Evolutionary conservation across 35 echinoderm and acorn worm species (phyloP).

Genomic region (Chiridota heheva): DNA sequence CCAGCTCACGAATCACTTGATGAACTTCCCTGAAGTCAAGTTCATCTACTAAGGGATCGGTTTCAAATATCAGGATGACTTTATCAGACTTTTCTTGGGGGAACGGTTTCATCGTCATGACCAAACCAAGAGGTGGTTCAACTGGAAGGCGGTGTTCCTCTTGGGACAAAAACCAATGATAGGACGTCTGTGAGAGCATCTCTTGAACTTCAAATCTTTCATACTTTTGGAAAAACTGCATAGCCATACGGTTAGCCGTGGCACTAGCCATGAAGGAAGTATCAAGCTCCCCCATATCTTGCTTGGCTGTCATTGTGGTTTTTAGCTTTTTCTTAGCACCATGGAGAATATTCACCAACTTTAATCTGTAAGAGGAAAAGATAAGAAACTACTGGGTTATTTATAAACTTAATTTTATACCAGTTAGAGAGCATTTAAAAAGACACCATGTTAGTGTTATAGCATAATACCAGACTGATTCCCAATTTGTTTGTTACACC

Average conservation of each 20-base stretch:
- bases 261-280: slow-evolving; percentile 79
- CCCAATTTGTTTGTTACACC: too few species aligned
- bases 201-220: slow-evolving; percentile 93
- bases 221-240: slow-evolving; percentile 92
- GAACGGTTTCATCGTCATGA: slow-evolving; percentile 76
- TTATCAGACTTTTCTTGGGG: slow-evolving; percentile 74
- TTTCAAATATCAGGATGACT: slow-evolving; percentile 72
- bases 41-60: slow-evolving; percentile 46
- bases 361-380: too few species aligned
- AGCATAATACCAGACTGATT: too few species aligned
- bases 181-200: slow-evolving; percentile 80
- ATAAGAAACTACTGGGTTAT: too few species aligned
- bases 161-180: slow-evolving; percentile 90
- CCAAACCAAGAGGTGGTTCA: slow-evolving; percentile 73
- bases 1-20: slow-evolving; percentile 86
- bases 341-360: too few species aligned
- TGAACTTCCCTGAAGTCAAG: slow-evolving; percentile 89
- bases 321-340: too few species aligned
- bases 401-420: too few species aligned
- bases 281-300: slow-evolving; percentile 64
- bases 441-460: too few species aligned
- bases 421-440: too few species aligned
- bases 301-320: too few species aligned
- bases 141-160: slow-evolving; percentile 85
- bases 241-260: slow-evolving; percentile 83